A percentile compares a stretch with the other conserved stretches of the same genome.
Evolutionary conservation across 92 coral and sea anemone species (phyloP).

Genomic region (Parazoanthus darwini): DNA sequence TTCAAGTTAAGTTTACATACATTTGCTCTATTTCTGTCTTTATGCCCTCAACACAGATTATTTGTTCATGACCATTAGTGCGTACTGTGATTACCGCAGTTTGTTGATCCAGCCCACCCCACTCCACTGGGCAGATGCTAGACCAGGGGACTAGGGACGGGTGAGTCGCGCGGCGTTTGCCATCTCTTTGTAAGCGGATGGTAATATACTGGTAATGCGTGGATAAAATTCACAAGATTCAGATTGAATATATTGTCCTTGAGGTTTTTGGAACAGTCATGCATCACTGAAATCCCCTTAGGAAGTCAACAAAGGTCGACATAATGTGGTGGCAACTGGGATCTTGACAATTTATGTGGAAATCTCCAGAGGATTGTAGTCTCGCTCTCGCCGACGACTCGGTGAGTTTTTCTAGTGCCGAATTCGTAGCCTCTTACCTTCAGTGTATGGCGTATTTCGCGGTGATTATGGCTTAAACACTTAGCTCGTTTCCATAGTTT

Average conservation of each 20-base stretch:
- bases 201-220: not conserved
- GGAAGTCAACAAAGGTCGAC: not conserved
- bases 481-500: constrained; percentile 1
- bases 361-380: constrained; percentile 4
- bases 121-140: not conserved
- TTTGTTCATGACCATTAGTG: no score
- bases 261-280: constrained; percentile 33
- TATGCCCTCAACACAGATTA: no score
- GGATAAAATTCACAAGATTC: not conserved
- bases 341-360: not conserved
- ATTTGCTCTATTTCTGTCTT: no score
- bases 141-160: constrained; percentile 15
- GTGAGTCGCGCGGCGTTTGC: not conserved
- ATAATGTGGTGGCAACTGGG: not conserved
- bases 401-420: constrained; percentile 22
- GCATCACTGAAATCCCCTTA: constrained; percentile 24
- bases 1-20: no score
- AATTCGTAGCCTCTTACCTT: not conserved
- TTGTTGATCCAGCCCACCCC: not conserved
- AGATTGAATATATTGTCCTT: constrained; percentile 8
- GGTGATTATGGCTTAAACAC: not conserved
- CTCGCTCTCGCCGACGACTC: not conserved
- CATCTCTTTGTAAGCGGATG: not conserved
- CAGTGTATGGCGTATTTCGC: not conserved
- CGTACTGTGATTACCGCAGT: no score